These are phyloP conservation scores for Micronisus gabar DNA, from an alignment of 2,113 vertebrate genomes.

Conservation along the genomic window DNA sequence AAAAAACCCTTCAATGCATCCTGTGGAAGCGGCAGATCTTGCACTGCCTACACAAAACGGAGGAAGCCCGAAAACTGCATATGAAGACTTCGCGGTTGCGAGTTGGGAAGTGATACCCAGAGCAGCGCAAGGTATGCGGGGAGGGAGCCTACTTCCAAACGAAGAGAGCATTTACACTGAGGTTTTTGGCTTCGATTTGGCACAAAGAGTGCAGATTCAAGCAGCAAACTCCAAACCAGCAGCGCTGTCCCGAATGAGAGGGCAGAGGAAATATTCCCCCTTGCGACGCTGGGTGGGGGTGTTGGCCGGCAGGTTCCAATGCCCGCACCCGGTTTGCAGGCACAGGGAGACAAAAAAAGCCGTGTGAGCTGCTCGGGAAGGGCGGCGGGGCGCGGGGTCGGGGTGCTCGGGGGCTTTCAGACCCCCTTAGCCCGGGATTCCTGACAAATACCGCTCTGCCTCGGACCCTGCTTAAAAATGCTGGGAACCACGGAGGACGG, in stretches of 20 bases:
- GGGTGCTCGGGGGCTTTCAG: neutral
- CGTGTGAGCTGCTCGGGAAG: neutral
- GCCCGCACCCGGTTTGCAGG: neutral
- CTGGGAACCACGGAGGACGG: rapidly evolving
- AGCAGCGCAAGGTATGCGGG: neutral
- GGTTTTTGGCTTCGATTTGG: rapidly evolving
- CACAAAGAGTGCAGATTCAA: rapidly evolving
- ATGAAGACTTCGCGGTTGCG: rapidly evolving
- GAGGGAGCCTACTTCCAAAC: neutral
- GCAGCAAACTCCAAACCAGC: neutral
- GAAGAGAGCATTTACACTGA: neutral
- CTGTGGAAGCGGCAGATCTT: neutral
- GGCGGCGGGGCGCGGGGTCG: neutral
- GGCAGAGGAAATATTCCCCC: neutral
- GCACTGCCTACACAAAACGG: rapidly evolving
- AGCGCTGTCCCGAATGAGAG: neutral
- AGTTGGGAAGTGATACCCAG: rapidly evolving
- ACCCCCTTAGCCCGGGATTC: neutral
- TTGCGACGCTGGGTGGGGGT: constrained; percentile 30
- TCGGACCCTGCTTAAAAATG: neutral
- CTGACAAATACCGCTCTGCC: neutral
- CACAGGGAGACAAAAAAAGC: neutral
- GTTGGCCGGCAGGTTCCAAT: neutral
- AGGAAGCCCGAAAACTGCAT: neutral
- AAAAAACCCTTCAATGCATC: rapidly evolving